Evolutionary conservation across 2,888 invertebrate genomes (phyloP), one percentile per base, ranked within the genome.

Genomic region (Globia sparganii): DNA sequence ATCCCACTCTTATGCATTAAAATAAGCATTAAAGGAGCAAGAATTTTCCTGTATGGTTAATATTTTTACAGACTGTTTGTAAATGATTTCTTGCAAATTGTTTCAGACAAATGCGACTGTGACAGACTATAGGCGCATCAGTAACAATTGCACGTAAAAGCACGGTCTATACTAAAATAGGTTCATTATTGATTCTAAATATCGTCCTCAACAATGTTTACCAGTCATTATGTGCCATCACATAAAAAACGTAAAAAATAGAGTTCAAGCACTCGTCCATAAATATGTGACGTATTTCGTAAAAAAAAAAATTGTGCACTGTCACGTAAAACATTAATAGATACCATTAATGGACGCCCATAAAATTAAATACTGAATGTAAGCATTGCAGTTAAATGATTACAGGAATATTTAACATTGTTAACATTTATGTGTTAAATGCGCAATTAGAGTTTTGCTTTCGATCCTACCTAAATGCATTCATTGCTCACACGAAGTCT

Each of bases 281-380:
- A 53, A 65, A 49, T 40, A 59, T 40, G 9, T 28, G 15, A 56
- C 28, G 18, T 43, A 53, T 78, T 66, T n/a, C 18, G 40, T 43
- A 69, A 65, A 61, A 15, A 72, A 21, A 65, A 25, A 21, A 8
- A 25, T 49, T 79, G 74, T 79, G 73, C 59, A n/a, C 61, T 46
- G 78, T 43, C 73, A 80, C 74, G 80, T 78, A 73, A 61, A 46
- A 56, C 73, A 73, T 59, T 59, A 79, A 61, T 28, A 46, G 58
- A 61, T 21, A n/a, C 18, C 46, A 66, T 66, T 61, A n/a, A 73
- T 67, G 49, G 28, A 72, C 43, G 56, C 46, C n/a, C 37, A 43
- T 69, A 53, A 68, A 77, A 37, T 46, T 53, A 53, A 79, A 79
- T 49, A 65, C 40, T 78, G 49, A 43, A 65, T 72, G 28, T 72